phyloP scores from a whole-genome alignment of 1,140 invertebrate species.

The Artemia franciscana region DNA sequence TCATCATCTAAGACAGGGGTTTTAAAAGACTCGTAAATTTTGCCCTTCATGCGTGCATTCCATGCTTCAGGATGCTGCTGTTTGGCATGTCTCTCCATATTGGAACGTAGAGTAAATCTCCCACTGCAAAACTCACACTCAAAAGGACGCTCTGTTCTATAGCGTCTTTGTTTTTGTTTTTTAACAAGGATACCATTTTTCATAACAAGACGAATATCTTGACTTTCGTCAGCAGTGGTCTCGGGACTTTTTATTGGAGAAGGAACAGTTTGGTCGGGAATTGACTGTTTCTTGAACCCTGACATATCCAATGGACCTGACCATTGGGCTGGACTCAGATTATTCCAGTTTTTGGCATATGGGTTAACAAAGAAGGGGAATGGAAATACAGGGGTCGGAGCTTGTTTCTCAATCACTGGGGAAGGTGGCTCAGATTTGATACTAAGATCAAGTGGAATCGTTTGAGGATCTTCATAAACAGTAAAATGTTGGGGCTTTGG shows the following conservation, averaged over 20 bases:
- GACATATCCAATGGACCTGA: not conserved
- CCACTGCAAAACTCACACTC: slow-evolving; percentile 68
- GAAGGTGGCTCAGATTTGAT: slow-evolving; percentile 6
- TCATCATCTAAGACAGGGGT: not conserved
- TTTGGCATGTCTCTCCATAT: slow-evolving; percentile 81
- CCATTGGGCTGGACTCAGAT: not conserved
- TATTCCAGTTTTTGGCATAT: not conserved
- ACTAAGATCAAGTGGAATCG: slow-evolving; percentile 13
- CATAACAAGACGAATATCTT: slow-evolving; percentile 45
- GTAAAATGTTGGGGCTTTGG: slow-evolving; percentile 2
- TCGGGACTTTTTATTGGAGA: slow-evolving; percentile 2
- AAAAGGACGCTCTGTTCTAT: slow-evolving; percentile 71
- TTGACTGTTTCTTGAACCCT: not conserved
- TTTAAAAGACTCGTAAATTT: not conserved
- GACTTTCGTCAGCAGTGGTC: slow-evolving; percentile 4
- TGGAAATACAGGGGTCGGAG: not conserved
- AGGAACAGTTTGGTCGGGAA: not conserved
- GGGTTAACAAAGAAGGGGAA: not conserved
- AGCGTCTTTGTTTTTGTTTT: slow-evolving; percentile 68
- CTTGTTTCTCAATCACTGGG: slow-evolving; percentile 4
- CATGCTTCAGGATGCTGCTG: slow-evolving; percentile 74
- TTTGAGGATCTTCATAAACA: slow-evolving; percentile 5
- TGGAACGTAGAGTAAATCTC: slow-evolving; percentile 63
- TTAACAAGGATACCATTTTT: slow-evolving; percentile 68
- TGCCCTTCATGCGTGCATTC: slow-evolving; percentile 31